A percentile compares a stretch with the other conserved stretches of the same genome.
Conservation (phyloP, 2,113 vertebrate species). For the Melanostigma gelatinosum region DNA sequence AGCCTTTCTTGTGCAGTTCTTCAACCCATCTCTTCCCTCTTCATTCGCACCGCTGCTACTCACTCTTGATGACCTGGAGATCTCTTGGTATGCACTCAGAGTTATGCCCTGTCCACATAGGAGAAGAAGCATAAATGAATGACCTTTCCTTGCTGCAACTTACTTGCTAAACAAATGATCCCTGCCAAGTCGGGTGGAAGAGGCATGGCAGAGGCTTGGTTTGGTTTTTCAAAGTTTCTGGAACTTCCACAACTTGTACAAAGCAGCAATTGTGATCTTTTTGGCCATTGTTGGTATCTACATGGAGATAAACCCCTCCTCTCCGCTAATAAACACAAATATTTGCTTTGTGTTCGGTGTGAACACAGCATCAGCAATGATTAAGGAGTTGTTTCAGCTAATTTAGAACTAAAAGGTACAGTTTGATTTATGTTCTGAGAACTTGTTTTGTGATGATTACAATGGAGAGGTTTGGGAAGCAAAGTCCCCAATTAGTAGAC, state of each 20-base stretch:
- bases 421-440: background rate
- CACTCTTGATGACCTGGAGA: background rate
- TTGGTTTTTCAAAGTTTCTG: background rate
- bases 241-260: background rate
- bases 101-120: background rate
- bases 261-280: background rate
- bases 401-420: background rate
- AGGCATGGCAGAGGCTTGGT: background rate
- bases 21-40: slow-evolving; percentile 1
- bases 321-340: too few relatives aligned
- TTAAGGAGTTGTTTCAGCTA: background rate
- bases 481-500: background rate
- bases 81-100: background rate
- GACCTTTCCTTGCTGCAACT: background rate
- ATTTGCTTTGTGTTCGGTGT: background rate
- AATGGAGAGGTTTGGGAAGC: background rate
- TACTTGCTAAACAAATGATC: slow-evolving; percentile 7
- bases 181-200: background rate
- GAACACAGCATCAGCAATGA: background rate
- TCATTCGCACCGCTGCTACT: slow-evolving; percentile 6
- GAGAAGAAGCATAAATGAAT: background rate
- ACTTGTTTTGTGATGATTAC: background rate
- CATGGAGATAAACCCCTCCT: background rate
- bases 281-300: background rate
- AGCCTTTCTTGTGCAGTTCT: slow-evolving; percentile 11